Conservation (phyloP, 2,113 vertebrate genomes). For the Bungarus multicinctus region DNA sequence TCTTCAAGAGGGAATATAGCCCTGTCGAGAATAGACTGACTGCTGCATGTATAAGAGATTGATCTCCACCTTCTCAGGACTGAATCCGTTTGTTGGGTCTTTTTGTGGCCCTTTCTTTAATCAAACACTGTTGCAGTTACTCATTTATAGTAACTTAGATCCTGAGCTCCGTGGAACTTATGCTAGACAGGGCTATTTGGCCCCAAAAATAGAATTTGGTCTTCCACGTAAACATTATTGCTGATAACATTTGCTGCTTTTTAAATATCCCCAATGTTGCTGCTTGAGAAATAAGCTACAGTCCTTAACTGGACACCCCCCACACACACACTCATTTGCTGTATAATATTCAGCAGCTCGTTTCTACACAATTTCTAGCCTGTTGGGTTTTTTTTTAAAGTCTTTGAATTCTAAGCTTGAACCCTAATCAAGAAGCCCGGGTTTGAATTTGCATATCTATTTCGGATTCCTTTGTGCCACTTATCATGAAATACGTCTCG, state of each 20-base stretch:
- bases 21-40: background rate
- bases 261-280: background rate
- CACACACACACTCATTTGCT: background rate
- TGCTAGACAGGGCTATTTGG: background rate
- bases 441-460: background rate
- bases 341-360: background rate
- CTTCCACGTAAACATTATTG: background rate
- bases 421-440: background rate
- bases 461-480: background rate
- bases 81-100: background rate
- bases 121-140: background rate
- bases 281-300: background rate
- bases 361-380: background rate
- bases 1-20: too few species aligned
- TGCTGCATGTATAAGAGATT: background rate
- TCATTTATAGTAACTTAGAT: background rate
- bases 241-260: background rate
- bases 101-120: background rate
- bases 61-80: background rate
- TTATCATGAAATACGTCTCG: background rate
- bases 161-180: background rate
- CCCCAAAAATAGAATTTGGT: background rate
- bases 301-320: background rate
- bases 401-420: slow-evolving; percentile 9
- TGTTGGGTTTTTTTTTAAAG: background rate